Evolutionary conservation across 2,113 vertebrate species (phyloP), one percentile per base, ranked within the genome.

Genomic region (Nerophis ophidion): DNA sequence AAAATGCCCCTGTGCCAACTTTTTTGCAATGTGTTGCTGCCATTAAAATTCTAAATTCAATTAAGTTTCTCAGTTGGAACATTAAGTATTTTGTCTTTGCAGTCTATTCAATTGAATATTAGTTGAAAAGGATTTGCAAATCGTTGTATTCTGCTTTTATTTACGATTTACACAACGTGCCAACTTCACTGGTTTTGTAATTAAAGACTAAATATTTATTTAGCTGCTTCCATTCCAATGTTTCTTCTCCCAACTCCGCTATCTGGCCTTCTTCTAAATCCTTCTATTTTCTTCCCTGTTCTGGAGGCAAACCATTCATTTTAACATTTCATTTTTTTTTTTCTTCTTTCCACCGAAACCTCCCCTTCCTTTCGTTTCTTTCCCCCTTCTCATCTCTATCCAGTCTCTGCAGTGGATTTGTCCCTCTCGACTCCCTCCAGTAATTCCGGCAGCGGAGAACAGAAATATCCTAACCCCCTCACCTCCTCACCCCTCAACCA

Each of bases 391-490:
- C 67, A 79, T 72, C 60, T 44, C 40, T 36, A 71, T 66, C 74
- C 63, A 73, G 36, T 17, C 38, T 40, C 42, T 35, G 13, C 61
- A 48, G 70, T 36, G 51, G 49, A 74, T 72, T 61, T 60, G 40
- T 82, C 66, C 65, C 62, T 72, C 67, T 63, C 66, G 72, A 71
- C 63, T 65, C 52, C 68, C 16, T 64, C 48, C 72, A 76, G 48
- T 51, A 44, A 44, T 67, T 42, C 56, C 1, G 63, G 66, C 53
- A 76, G 47, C 49, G 5, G 5, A 34, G 7, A 77, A 48, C 74
- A 84, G 66, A 85, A 83, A 84, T 78, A 83, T 70, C 76, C 40
- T 45, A 48, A 19, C 73, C 61, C 61, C 70, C 80, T 75, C 76
- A 57, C 67, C 75, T 61, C 65, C 65, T 52, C 73, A 75, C 55